These are phyloP conservation scores for Anoplophora glabripennis DNA, from an alignment of 1,140 invertebrate species.

Conservation along the genomic window DNA sequence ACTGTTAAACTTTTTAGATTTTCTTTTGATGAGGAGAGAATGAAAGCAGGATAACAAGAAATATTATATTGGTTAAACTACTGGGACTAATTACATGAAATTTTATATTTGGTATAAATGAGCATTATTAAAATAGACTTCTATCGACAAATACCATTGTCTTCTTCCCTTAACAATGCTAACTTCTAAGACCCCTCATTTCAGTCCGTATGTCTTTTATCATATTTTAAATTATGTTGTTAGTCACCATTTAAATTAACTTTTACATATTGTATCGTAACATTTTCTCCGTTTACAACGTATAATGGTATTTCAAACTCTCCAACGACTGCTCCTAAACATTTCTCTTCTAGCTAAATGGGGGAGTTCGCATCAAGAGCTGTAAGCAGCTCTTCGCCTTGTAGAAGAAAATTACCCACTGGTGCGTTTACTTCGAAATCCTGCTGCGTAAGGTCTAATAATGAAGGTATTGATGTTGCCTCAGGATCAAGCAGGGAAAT, in stretches of 20 bases:
- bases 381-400: slow-evolving; percentile 54
- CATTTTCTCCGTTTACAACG: slow-evolving; percentile 18
- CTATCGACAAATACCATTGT: neutral
- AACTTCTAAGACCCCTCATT: slow-evolving; percentile 12
- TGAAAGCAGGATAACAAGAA: too few relatives aligned
- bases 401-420: slow-evolving; percentile 48
- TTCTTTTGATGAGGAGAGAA: too few relatives aligned
- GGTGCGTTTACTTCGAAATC: slow-evolving; percentile 60
- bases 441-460: slow-evolving; percentile 54
- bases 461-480: slow-evolving; percentile 46
- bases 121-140: slow-evolving; percentile 6
- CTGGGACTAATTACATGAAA: neutral
- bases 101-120: slow-evolving; percentile 1
- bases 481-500: slow-evolving; percentile 49
- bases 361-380: slow-evolving; percentile 50
- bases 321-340: slow-evolving; percentile 18
- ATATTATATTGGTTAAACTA: neutral
- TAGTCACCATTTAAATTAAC: slow-evolving; percentile 13
- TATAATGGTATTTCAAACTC: slow-evolving; percentile 26
- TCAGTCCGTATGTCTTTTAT: slow-evolving; percentile 5
- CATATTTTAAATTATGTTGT: slow-evolving; percentile 15
- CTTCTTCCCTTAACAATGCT: neutral
- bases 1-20: too few relatives aligned
- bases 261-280: slow-evolving; percentile 15
- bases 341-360: slow-evolving; percentile 36